Evolutionary conservation across 2,113 vertebrate species (phyloP).

Genomic region (Nestor notabilis): DNA sequence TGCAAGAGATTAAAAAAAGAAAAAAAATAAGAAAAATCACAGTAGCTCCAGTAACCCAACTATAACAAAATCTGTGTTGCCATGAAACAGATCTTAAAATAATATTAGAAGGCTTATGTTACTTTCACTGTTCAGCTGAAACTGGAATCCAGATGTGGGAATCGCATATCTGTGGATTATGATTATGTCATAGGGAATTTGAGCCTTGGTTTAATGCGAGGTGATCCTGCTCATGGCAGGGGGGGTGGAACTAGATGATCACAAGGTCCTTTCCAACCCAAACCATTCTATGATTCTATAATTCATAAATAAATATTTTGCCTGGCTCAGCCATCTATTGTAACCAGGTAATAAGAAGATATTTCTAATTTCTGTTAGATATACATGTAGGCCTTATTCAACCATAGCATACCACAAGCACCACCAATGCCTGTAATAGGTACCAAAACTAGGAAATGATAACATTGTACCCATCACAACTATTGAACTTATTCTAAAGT

Average conservation of each 20-base stretch:
- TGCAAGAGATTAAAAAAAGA: not conserved
- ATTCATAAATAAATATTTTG: not conserved
- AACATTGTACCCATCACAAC: not conserved
- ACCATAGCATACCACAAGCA: not conserved
- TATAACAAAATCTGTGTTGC: not conserved
- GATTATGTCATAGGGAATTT: not conserved
- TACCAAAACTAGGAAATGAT: not conserved
- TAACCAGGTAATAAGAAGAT: not conserved
- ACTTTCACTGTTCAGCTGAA: not conserved
- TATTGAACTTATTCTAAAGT: not conserved
- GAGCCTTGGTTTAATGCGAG: too few relatives aligned
- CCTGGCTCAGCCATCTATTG: not conserved
- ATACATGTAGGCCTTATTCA: not conserved
- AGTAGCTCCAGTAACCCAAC: not conserved
- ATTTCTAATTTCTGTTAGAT: not conserved
- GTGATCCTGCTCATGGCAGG: too few relatives aligned
- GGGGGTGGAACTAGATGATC: too few relatives aligned
- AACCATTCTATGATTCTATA: too few relatives aligned
- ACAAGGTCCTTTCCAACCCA: too few relatives aligned
- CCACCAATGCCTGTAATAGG: not conserved
- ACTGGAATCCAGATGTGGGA: not conserved
- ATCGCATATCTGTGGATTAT: not conserved
- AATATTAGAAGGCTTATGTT: not conserved
- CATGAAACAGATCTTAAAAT: not conserved
- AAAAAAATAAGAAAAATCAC: not conserved